Base-by-base conservation (phyloP, 2,113 vertebrate genomes). In the Physeter macrocephalus region DNA sequence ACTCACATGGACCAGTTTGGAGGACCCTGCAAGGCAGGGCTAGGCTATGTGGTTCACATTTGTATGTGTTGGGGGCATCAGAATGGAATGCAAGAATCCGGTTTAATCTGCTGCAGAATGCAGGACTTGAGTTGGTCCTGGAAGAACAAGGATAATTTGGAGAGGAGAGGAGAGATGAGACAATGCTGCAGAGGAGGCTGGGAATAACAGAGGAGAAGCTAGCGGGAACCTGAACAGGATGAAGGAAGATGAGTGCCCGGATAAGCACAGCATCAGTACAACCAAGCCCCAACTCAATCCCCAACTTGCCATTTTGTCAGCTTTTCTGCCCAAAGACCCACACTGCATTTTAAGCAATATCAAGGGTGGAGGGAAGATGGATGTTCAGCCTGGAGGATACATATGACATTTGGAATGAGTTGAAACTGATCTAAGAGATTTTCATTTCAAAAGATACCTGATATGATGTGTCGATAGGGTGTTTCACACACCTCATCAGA, bases 401-500 rank as follows among this genome's bases (percentile, higher is more conserved):
- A 59, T 61, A 75, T 88, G 97, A 97, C 95, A 95, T 96, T 97
- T 97, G 97, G 96, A 97, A 98, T 93, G 96, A 98, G 96, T 96
- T 97, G 97, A 95, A 96, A 94, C 96, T 94, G 97, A 98, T 97
- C 97, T 97, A 78, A 95, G 95, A 94, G 94, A 97, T 97, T 97
- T 97, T 98, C 96, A 97, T 98, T 97, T 98, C 96, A 97, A 97
- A 98, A 97, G 98, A 52, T 89, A 96, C 93, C 90, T 39, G 97
- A 97, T 93, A 85, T 7, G 90, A 90, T 77, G 95, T 98, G 98
- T 94, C 75, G 90, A 98, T 96, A 97, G 98, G 77, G 96, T 74
- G 87, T 98, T 96, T 84, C 95, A 2, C 84, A 95, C 98, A 97
- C 98, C 96, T 97, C 96, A 92, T 97, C 96, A 84, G 78, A 97